Base-by-base conservation (phyloP, 2,888 invertebrate species). In the Cerastis leucographa region DNA sequence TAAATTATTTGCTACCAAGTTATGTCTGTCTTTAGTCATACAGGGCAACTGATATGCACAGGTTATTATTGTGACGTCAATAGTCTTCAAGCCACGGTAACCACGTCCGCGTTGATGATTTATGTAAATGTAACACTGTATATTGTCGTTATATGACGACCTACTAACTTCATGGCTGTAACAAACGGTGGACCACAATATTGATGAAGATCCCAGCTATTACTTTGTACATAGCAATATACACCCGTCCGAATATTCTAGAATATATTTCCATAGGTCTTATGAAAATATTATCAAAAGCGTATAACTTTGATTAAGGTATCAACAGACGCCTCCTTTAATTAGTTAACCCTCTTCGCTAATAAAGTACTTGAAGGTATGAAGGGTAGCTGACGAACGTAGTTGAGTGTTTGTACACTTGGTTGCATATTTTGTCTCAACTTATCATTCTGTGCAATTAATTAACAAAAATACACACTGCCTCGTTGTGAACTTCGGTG, bases 71-170 rank as follows among this genome's bases (percentile, higher is more conserved):
- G 44, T 85, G 78, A 83, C 73, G 83, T 73, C 67, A 71, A 29
- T 46, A 73, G 70, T 73, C 67, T 70, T 76, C 64, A 71, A 40
- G 51, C 40, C 65, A 25, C 35, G 22, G 49, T 61, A 12, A 69
- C 61, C 69, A 56, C 61, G n/a, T 64, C 51, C 42, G 19, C 42
- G 44, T 42, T 54, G 46, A 73, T 83, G 73, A 51, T 73, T 54
- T 83, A 83, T 85, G 86, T 71, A 78, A 85, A 85, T 83, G 68
- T 71, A 65, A 40, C 25, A 11, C 54, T 67, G 83, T 59, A 74
- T 82, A 25, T 69, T 69, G 83, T 74, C 56, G 54, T 25, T 71
- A 9, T 42, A 66, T 42, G 51, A 49, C 54, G 71, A 78, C 78
- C 64, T 64, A 35, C 29, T 59, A 8, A 29, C 59, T 64, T 44